These are phyloP conservation scores for Ophion ellenae DNA, from an alignment of 2,888 invertebrate genomes.

Conservation along the genomic window DNA sequence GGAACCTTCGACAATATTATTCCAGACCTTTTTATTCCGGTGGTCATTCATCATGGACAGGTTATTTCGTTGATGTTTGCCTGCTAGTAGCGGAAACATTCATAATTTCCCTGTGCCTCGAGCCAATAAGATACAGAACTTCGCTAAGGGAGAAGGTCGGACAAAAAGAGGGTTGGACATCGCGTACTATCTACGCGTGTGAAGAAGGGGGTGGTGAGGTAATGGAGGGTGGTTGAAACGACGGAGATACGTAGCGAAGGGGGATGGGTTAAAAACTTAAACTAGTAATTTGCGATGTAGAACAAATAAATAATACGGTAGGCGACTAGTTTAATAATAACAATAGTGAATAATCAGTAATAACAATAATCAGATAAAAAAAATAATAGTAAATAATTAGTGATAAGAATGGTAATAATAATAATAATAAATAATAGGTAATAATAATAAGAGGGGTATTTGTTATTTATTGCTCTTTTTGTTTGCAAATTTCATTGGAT, in stretches of 20 bases:
- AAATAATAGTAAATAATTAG: too few relatives aligned
- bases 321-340: too few relatives aligned
- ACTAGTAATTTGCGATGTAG: too few relatives aligned
- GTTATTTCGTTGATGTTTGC: constrained; percentile 7
- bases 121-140: not conserved
- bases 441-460: too few relatives aligned
- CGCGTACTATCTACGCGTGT: not conserved
- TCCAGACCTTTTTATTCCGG: constrained; percentile 11
- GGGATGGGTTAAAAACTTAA: too few relatives aligned
- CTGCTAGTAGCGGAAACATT: not conserved
- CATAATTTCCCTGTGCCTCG: not conserved
- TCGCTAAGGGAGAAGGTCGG: not conserved
- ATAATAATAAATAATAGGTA: too few relatives aligned
- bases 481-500: too few relatives aligned
- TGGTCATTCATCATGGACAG: constrained; percentile 11
- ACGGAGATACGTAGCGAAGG: not conserved
- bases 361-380: too few relatives aligned
- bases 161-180: not conserved
- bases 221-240: not conserved
- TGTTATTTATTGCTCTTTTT: too few relatives aligned
- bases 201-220: not conserved
- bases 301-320: too few relatives aligned
- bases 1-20: constrained; percentile 17
- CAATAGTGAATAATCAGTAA: too few relatives aligned
- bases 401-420: too few relatives aligned